Conservation (phyloP, 2,888 invertebrate species). For the Caenorhabditis doughertyi region DNA sequence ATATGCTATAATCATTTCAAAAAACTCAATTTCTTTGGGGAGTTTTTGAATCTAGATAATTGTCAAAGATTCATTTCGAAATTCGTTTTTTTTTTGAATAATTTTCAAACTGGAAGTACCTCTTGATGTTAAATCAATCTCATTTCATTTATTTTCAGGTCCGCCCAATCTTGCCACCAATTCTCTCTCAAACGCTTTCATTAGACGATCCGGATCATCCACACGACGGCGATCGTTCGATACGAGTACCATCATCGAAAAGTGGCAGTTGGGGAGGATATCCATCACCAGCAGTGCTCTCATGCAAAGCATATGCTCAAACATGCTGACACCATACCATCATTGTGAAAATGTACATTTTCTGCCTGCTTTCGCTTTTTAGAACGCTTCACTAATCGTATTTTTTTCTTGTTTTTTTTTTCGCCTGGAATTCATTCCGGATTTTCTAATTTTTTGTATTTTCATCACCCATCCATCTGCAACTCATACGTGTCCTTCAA, state of each 20-base stretch:
- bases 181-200: slow-evolving; percentile 25
- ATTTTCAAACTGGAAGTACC: too few species aligned
- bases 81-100: too few species aligned
- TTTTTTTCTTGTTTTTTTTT: slow-evolving; percentile 4
- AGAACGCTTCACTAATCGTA: neutral
- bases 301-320: slow-evolving; percentile 78
- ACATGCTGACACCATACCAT: slow-evolving; percentile 70
- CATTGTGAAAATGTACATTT: slow-evolving; percentile 21
- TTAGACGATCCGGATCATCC: slow-evolving; percentile 36
- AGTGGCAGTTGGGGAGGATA: slow-evolving; percentile 82
- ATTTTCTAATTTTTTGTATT: neutral
- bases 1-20: too few species aligned
- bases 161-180: slow-evolving; percentile 62
- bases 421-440: neutral
- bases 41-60: too few species aligned
- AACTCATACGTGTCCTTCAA: slow-evolving; percentile 16
- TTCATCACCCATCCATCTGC: slow-evolving; percentile 3
- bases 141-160: slow-evolving; percentile 41
- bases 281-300: slow-evolving; percentile 76
- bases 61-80: too few species aligned
- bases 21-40: too few species aligned
- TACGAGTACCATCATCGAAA: slow-evolving; percentile 78
- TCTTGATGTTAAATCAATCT: too few species aligned
- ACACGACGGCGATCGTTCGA: slow-evolving; percentile 52
- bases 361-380: neutral